Base-by-base conservation (phyloP, 2,113 vertebrate species). In the Cottus gobio region DNA sequence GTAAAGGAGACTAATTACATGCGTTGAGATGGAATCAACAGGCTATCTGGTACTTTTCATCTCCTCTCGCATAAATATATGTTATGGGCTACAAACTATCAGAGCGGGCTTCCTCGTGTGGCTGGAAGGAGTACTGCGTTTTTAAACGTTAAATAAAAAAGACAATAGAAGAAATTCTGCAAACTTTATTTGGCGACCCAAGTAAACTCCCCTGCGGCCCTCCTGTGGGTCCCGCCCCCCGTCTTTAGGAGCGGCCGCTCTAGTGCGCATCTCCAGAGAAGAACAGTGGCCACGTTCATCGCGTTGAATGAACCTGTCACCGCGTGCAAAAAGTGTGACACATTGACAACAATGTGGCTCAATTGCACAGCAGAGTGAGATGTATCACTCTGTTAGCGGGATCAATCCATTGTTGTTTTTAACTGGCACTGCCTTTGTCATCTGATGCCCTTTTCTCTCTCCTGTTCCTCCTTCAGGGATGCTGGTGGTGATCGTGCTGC, bases 401-500 rank as follows among this genome's bases (percentile, higher is more conserved):
- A 34, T 73, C 31, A 22, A 0, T 28, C 37, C 3, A 42, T 28
- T 64, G n/a, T 65, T 75, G 31, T 48, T 16, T 15, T 24, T 24
- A 1, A 39, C 15, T 75, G 36, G 1, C 54, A 44, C 22, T 26
- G 26, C 11, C 31, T 66, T 44, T 60, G 11, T 39, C n/a, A 26
- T 62, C 61, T 79, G 39, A 36, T 36, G 30, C 44, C 10, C 44
- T 39, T 60, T 13, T 34, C 30, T 13, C n/a, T n/a, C 48, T 65
- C 4, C 0, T 34, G 37, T 73, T 26, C 54, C 46, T 71, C 16
- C 22, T 56, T 18, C 91, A 96, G 95, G 95, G 65, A 96, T 96
- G 95, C 65, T 94, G 93, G 94, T 95, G 90, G 93, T 96, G 75
- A 96, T 96, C 44, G 93, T 96, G 2, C 92, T 96, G 76, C 93